phyloP scores from a whole-genome alignment of 2,888 invertebrate species.

The Athalia rosae region DNA sequence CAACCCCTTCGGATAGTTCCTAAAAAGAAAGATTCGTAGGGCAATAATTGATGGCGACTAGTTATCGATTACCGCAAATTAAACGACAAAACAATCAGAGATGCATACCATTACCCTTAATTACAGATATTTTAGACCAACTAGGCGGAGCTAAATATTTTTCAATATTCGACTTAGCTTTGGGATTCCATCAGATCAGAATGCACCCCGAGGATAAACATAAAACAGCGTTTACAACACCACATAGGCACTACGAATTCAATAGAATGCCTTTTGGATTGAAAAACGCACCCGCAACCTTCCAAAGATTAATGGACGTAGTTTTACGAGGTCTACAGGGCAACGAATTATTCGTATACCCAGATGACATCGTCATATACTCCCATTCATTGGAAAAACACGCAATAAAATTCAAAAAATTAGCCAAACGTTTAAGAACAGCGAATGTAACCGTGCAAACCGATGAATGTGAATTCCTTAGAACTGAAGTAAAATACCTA shows the following conservation, averaged over 20 bases:
- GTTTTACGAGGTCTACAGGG: neutral
- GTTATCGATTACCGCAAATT: neutral
- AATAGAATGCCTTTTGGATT: slow-evolving; percentile 5
- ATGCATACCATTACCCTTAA: neutral
- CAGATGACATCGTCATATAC: neutral
- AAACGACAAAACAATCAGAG: neutral
- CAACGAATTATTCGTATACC: neutral
- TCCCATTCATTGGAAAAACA: slow-evolving; percentile 4
- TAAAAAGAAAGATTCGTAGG: neutral
- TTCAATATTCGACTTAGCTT: slow-evolving; percentile 12
- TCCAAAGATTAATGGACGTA: slow-evolving; percentile 1
- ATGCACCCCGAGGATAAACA: neutral
- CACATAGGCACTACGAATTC: neutral
- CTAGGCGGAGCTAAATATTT: slow-evolving; percentile 10
- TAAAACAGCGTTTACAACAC: slow-evolving; percentile 10
- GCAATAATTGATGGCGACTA: neutral
- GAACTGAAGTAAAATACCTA: neutral
- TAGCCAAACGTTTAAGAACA: neutral
- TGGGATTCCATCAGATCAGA: slow-evolving; percentile 3
- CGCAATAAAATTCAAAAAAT: neutral
- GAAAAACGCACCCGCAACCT: slow-evolving; percentile 8
- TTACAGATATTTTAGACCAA: slow-evolving; percentile 16
- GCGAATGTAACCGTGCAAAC: neutral
- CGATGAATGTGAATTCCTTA: slow-evolving; percentile 16
- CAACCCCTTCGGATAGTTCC: slow-evolving; percentile 12